Conservation (phyloP, 2,888 invertebrate species). For the Ectemnius cavifrons region DNA sequence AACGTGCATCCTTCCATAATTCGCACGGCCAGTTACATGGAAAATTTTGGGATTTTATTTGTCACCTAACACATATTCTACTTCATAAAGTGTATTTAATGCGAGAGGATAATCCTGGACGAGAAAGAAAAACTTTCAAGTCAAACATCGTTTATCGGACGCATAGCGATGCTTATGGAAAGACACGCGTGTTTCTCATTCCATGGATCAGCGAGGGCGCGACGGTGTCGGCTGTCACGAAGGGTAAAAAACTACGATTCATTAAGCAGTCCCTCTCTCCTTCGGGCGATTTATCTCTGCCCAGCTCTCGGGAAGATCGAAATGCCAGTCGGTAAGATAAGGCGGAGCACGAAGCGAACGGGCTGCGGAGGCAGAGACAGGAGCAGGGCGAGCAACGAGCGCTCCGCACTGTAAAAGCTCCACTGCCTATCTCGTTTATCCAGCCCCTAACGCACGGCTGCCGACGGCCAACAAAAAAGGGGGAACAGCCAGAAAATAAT, state of each 20-base stretch:
- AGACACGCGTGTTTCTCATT: too few relatives aligned
- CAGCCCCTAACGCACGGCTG: slow-evolving; percentile 37
- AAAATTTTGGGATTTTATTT: too few relatives aligned
- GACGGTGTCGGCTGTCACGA: too few relatives aligned
- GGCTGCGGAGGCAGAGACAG: slow-evolving; percentile 25
- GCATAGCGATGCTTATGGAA: too few relatives aligned
- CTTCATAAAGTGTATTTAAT: too few relatives aligned
- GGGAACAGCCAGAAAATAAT: slow-evolving; percentile 37
- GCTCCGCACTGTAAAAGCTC: slow-evolving; percentile 31
- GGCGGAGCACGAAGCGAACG: slow-evolving; percentile 10
- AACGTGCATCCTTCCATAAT: too few relatives aligned
- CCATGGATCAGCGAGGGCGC: too few relatives aligned
- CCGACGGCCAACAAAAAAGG: slow-evolving; percentile 26
- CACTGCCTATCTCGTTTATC: slow-evolving; percentile 52
- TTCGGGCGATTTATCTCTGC: slow-evolving; percentile 18
- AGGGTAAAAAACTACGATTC: slow-evolving; percentile 12
- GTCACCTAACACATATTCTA: too few relatives aligned
- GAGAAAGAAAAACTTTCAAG: too few relatives aligned
- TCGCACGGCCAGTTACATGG: too few relatives aligned
- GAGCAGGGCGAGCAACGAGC: slow-evolving; percentile 7
- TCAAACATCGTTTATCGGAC: too few relatives aligned
- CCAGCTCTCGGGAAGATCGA: slow-evolving; percentile 33
- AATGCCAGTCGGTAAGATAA: slow-evolving; percentile 35
- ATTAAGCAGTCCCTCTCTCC: slow-evolving; percentile 12
- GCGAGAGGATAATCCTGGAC: too few relatives aligned